These are phyloP conservation scores for Tuta absoluta DNA, from an alignment of 2,888 invertebrate species.

Conservation along the genomic window DNA sequence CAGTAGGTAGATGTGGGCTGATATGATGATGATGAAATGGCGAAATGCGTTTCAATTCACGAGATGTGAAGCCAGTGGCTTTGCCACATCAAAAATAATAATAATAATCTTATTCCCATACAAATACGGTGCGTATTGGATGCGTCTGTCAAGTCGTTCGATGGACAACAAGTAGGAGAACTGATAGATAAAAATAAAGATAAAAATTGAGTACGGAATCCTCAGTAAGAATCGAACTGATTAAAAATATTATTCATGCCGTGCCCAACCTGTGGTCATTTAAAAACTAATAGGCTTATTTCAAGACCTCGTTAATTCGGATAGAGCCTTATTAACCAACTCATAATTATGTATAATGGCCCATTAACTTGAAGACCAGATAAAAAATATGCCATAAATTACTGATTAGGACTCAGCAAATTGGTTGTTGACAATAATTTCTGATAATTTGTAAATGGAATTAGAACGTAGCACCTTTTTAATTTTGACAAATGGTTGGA, in stretches of 20 bases:
- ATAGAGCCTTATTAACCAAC: conserved; percentile 28
- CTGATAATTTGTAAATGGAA: conserved; percentile 14
- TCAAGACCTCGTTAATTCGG: conserved; percentile 26
- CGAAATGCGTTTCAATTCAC: too few species aligned
- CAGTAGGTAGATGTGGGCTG: too few species aligned
- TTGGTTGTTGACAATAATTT: conserved; percentile 21
- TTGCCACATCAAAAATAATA: too few species aligned
- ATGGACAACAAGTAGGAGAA: too few species aligned
- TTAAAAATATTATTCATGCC: background rate
- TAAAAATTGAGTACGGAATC: conserved; percentile 11
- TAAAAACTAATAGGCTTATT: conserved; percentile 30
- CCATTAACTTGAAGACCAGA: conserved; percentile 5
- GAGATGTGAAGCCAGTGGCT: too few species aligned
- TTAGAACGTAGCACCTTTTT: conserved; percentile 1
- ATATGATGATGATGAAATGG: too few species aligned
- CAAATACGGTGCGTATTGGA: too few species aligned
- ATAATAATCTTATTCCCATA: too few species aligned
- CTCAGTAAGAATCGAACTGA: background rate
- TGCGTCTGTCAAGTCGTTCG: too few species aligned
- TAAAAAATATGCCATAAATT: conserved; percentile 18
- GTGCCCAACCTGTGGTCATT: conserved; percentile 24
- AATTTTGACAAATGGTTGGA: background rate
- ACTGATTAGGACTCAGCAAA: conserved; percentile 14
- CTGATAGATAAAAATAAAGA: too few species aligned
- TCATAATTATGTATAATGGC: conserved; percentile 26